These are phyloP conservation scores for Pelobates fuscus DNA, from an alignment of 2,113 vertebrate genomes.

Conservation along the genomic window DNA sequence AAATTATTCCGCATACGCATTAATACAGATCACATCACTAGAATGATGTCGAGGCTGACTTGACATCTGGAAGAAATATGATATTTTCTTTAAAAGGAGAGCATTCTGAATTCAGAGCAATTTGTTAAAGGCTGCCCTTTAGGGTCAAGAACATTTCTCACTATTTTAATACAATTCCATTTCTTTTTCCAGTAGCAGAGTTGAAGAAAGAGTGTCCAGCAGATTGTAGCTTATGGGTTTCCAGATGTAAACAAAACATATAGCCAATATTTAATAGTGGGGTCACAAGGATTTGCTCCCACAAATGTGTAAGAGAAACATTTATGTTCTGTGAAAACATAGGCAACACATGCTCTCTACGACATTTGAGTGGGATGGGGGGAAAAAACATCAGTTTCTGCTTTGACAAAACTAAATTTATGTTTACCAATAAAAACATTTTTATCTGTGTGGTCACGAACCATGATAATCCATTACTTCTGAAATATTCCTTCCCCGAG, in stretches of 20 bases:
- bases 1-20: slow-evolving; percentile 39
- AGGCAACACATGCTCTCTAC: too few species aligned
- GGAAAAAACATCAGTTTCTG: too few species aligned
- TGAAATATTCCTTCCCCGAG: too few species aligned
- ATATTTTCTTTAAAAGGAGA: slow-evolving; percentile 10
- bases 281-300: not conserved
- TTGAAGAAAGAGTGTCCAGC: too few species aligned
- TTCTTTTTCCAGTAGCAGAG: not conserved
- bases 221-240: too few species aligned
- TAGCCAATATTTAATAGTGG: not conserved
- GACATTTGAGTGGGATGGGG: too few species aligned
- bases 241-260: too few species aligned
- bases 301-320: not conserved
- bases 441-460: too few species aligned
- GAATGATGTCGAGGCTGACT: slow-evolving; percentile 13
- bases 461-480: too few species aligned
- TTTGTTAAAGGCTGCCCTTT: slow-evolving; percentile 28
- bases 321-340: too few species aligned
- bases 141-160: slow-evolving; percentile 26
- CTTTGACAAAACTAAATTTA: too few species aligned
- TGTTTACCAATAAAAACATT: too few species aligned
- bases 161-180: slow-evolving; percentile 22
- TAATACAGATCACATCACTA: slow-evolving; percentile 30
- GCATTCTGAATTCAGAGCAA: slow-evolving; percentile 20
- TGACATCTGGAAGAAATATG: slow-evolving; percentile 38